phyloP scores from a whole-genome alignment of 2,797 vertebrate species.

The Siniperca scherzeri region DNA sequence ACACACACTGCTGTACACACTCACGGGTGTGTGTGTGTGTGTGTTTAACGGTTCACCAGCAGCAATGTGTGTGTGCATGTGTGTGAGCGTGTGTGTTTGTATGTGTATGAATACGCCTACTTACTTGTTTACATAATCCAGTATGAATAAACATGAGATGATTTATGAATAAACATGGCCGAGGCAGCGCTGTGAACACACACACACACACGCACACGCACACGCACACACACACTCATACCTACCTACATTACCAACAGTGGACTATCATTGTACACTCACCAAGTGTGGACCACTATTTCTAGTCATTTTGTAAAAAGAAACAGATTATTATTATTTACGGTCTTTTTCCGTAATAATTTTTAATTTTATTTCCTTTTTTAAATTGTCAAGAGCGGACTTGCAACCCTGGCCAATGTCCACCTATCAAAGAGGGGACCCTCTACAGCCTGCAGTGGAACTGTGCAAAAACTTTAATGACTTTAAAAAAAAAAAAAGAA shows the following conservation, averaged over 20 bases:
- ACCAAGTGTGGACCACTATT: neutral
- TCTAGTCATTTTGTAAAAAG: neutral
- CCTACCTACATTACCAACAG: neutral
- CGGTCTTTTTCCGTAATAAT: too few species aligned
- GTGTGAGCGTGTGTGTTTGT: constrained; percentile 33
- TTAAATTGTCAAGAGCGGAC: too few species aligned
- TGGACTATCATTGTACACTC: neutral
- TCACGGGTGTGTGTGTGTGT: neutral
- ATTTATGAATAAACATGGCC: constrained; percentile 77
- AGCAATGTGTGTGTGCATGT: constrained; percentile 15
- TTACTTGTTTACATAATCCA: constrained; percentile 74
- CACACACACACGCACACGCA: constrained; percentile 33
- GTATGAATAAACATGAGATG: constrained; percentile 79
- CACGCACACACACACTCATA: constrained; percentile 15
- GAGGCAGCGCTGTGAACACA: constrained; percentile 34
- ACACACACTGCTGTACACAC: neutral
- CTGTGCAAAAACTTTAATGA: too few species aligned
- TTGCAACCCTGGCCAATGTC: too few species aligned
- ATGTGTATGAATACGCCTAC: constrained; percentile 48
- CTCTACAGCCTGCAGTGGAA: too few species aligned
- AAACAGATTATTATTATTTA: neutral
- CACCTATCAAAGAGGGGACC: too few species aligned
- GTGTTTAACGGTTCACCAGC: constrained; percentile 26
- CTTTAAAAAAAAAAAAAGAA: too few species aligned
- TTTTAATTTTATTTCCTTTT: too few species aligned